Percentiles rank a stretch among this genome's conserved stretches.
phyloP scores from a whole-genome alignment of 2,888 invertebrate genomes.

The Agrilus cyanescens region DNA sequence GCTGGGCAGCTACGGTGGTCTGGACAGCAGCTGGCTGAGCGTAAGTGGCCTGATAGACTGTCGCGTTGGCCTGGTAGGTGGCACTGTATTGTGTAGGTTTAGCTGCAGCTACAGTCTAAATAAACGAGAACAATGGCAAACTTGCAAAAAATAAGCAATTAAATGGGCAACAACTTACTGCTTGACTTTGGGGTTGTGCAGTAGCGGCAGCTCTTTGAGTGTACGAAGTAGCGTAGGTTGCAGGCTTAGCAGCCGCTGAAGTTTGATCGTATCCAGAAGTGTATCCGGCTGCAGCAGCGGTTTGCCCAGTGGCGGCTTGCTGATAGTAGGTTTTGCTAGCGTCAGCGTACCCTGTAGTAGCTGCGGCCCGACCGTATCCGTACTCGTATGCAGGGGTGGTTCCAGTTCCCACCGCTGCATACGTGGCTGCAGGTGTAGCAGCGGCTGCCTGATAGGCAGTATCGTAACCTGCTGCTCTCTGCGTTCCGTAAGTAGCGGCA shows the following conservation, averaged over 20 bases:
- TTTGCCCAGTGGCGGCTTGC: constrained; percentile 62
- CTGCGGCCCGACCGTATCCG: constrained; percentile 46
- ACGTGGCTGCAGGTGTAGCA: constrained; percentile 56
- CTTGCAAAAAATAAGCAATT: background rate
- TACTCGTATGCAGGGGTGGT: constrained; percentile 56
- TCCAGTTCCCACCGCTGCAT: constrained; percentile 39
- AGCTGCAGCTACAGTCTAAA: constrained; percentile 33
- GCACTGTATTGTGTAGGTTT: constrained; percentile 48
- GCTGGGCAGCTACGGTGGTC: constrained; percentile 44
- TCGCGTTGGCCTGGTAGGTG: constrained; percentile 44
- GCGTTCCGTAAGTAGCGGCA: constrained; percentile 74
- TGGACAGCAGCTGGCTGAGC: constrained; percentile 42
- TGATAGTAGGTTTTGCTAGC: constrained; percentile 76
- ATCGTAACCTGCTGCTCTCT: constrained; percentile 71
- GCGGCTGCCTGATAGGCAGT: constrained; percentile 74
- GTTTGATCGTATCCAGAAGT: constrained; percentile 49
- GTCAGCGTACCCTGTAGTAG: constrained; percentile 53
- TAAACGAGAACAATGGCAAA: constrained; percentile 5
- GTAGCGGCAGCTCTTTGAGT: constrained; percentile 42
- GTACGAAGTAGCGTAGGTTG: constrained; percentile 61
- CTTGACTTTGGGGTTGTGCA: constrained; percentile 32
- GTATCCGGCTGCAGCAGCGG: constrained; percentile 46
- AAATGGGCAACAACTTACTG: constrained; percentile 25
- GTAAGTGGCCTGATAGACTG: constrained; percentile 39
- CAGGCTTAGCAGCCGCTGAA: constrained; percentile 49